These are phyloP conservation scores for Pseudolycoriella hygida DNA, from an alignment of 2,888 invertebrate species.

Conservation along the genomic window DNA sequence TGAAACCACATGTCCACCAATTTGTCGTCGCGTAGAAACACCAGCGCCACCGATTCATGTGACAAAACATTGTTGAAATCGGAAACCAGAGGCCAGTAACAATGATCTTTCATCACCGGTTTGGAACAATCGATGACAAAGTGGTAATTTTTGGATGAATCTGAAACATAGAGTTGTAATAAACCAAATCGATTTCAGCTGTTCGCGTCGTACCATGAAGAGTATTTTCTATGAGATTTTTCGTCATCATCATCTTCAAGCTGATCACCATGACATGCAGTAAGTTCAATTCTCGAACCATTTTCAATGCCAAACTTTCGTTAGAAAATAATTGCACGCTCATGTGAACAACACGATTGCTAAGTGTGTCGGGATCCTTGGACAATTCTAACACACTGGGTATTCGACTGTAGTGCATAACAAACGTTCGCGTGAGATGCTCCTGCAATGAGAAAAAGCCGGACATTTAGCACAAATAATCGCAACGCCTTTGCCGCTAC, in stretches of 20 bases:
- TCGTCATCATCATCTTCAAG: conserved; percentile 82
- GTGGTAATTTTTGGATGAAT: conserved; percentile 64
- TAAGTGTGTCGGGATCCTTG: conserved; percentile 74
- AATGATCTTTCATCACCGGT: conserved; percentile 91
- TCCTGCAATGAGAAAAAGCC: conserved; percentile 37
- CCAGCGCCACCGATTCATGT: conserved; percentile 76
- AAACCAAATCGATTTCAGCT: neutral
- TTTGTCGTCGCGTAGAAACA: conserved; percentile 74
- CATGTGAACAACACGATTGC: conserved; percentile 93
- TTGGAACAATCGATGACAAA: conserved; percentile 84
- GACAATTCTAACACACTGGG: conserved; percentile 78
- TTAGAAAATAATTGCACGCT: conserved; percentile 94
- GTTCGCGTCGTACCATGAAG: conserved; percentile 46
- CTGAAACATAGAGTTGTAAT: conserved; percentile 29
- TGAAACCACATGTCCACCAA: conserved; percentile 94
- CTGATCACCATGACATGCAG: conserved; percentile 87
- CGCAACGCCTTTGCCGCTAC: neutral
- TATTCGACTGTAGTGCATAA: conserved; percentile 89
- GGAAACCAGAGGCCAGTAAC: conserved; percentile 94
- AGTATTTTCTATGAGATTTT: conserved; percentile 73
- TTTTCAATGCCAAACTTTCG: conserved; percentile 73
- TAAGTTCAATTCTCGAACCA: conserved; percentile 78
- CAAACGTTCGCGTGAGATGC: conserved; percentile 83
- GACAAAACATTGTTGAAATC: conserved; percentile 93
- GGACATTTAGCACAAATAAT: neutral